phyloP scores from a whole-genome alignment of 2,113 vertebrate species.

The Ageneiosus marmoratus region DNA sequence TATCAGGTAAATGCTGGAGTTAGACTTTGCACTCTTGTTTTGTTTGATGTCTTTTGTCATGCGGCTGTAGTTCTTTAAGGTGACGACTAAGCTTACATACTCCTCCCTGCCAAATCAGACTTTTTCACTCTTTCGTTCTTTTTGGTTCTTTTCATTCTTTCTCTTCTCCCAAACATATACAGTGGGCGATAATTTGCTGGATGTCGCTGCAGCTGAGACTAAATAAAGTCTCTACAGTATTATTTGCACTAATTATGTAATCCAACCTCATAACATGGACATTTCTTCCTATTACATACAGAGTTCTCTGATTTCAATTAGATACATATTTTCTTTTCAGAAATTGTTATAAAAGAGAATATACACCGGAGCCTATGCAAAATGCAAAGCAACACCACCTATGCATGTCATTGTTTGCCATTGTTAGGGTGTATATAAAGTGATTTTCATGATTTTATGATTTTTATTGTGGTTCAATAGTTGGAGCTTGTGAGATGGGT shows the following conservation, averaged over 20 bases:
- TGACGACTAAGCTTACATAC: slow-evolving; percentile 4
- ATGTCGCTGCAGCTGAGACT: too few species aligned
- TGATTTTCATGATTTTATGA: too few species aligned
- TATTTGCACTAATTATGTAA: background rate
- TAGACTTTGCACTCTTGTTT: slow-evolving; percentile 22
- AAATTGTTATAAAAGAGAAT: background rate
- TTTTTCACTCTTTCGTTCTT: background rate
- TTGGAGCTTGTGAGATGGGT: too few species aligned
- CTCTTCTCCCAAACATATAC: background rate
- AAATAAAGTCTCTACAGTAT: background rate
- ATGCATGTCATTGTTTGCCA: too few species aligned
- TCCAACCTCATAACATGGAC: too few species aligned
- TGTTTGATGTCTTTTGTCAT: slow-evolving; percentile 50
- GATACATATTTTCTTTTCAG: background rate
- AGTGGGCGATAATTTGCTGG: background rate
- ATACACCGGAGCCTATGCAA: background rate
- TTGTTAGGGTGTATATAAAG: too few species aligned
- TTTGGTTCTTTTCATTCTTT: background rate
- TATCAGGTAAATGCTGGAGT: background rate
- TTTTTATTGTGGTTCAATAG: too few species aligned
- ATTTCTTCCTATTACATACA: background rate
- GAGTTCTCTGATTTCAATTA: background rate
- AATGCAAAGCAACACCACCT: too few species aligned
- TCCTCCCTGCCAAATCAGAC: background rate
- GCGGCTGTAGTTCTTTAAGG: slow-evolving; percentile 36